Conservation (phyloP, 2,113 vertebrate species). For the Pterophyllum scalare region DNA sequence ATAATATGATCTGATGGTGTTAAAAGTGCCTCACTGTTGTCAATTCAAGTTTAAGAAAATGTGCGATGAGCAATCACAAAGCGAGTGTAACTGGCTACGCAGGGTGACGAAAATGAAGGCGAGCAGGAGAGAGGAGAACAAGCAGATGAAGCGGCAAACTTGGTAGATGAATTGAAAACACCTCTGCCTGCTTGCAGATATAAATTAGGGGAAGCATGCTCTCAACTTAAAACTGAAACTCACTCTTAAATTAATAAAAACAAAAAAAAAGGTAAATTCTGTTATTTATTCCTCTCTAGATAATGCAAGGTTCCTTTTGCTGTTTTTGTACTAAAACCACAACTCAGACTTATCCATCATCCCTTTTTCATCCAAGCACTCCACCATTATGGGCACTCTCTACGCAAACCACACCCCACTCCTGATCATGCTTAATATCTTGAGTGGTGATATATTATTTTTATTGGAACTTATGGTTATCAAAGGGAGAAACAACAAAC, state of each 20-base stretch:
- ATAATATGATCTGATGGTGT: conserved; percentile 28
- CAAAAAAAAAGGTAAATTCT: not conserved
- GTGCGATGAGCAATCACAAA: conserved; percentile 37
- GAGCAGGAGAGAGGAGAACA: conserved; percentile 53
- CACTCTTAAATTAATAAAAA: not conserved
- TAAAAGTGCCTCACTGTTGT: conserved; percentile 45
- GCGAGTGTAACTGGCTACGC: not conserved
- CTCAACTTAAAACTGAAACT: conserved; percentile 33
- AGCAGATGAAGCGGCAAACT: conserved; percentile 60
- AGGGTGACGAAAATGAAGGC: conserved; percentile 43
- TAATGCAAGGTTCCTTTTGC: conserved; percentile 4
- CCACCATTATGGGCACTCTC: conserved; percentile 44
- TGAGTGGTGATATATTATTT: conserved; percentile 60
- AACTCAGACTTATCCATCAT: conserved; percentile 13
- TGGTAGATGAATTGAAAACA: conserved; percentile 53
- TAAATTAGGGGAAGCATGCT: conserved; percentile 2
- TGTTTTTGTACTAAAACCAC: conserved; percentile 25
- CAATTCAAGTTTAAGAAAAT: conserved; percentile 42
- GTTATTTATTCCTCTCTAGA: not conserved
- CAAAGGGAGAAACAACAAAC: conserved; percentile 48
- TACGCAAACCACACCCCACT: conserved; percentile 8
- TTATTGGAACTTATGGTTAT: conserved; percentile 56
- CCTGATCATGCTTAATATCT: conserved; percentile 48
- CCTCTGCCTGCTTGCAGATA: conserved; percentile 23
- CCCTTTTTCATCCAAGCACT: conserved; percentile 33